Percentiles rank a stretch among this genome's conserved stretches.
phyloP scores from a whole-genome alignment of 1,140 invertebrate genomes.

The Paramacrobiotus metropolitanus region DNA sequence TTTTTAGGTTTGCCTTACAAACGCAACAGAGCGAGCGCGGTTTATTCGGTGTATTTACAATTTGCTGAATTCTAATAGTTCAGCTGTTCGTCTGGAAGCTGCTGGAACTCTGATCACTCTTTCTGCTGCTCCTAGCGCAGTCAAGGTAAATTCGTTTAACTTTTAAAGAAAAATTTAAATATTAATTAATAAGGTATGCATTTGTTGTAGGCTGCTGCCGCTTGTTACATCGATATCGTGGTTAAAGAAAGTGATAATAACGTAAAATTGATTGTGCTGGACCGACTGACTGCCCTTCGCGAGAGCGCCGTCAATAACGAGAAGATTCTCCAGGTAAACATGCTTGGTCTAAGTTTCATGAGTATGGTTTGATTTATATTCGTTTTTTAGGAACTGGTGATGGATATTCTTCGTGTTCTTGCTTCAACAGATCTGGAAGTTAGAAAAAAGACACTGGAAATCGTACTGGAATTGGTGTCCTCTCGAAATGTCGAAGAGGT shows the following conservation, averaged over 20 bases:
- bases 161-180: too few species aligned
- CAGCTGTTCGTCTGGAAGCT: slow-evolving; percentile 92
- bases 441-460: slow-evolving; percentile 31
- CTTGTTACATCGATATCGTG: slow-evolving; percentile 92
- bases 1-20: slow-evolving; percentile 66
- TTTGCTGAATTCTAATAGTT: slow-evolving; percentile 77
- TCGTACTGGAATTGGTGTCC: slow-evolving; percentile 74
- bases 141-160: slow-evolving; percentile 55
- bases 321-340: slow-evolving; percentile 51
- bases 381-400: slow-evolving; percentile 50
- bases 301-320: slow-evolving; percentile 57
- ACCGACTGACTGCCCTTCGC: slow-evolving; percentile 67
- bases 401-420: slow-evolving; percentile 88
- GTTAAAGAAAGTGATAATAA: slow-evolving; percentile 99
- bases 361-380: background rate
- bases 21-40: slow-evolving; percentile 78
- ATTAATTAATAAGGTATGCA: too few species aligned
- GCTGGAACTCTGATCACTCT: slow-evolving; percentile 98
- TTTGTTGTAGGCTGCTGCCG: slow-evolving; percentile 59
- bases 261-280: slow-evolving; percentile 93
- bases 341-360: background rate
- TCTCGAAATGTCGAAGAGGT: slow-evolving; percentile 75
- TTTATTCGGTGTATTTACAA: slow-evolving; percentile 98
- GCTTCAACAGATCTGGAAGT: slow-evolving; percentile 81
- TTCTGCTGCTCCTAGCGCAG: slow-evolving; percentile 80